Evolutionary conservation across 37 sponge, comb jelly and placozoan genomes (phyloP), one percentile per base, ranked within the genome.

Genomic region (Hexactinellida sp.): DNA sequence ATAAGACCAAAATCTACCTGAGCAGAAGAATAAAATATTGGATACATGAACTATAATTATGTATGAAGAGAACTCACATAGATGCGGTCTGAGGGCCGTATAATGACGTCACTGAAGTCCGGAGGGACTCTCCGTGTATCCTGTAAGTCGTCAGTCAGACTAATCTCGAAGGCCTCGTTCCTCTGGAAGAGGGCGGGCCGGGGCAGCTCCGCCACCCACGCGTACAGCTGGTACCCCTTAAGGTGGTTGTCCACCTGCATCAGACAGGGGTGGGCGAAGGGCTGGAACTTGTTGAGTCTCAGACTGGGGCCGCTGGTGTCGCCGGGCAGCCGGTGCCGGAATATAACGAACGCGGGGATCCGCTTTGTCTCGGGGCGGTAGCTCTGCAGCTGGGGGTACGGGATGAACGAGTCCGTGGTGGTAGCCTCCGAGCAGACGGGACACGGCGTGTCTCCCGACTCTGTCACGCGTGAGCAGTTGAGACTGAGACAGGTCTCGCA

Each of bases 401-500:
- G 76, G 34, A 63, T 63, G 76, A 63, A 63, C 3, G 76, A 63
- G 21, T 63, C 76, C 5, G 76, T 63, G 34, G 76, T 63, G 34
- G 76, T 63, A 25, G 76, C 76, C 34, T 63, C 76, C 5, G 76
- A 63, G 76, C 76, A 63, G 25, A 63, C 76, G 5, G 76, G 76
- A 63, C 76, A 63, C 5, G 76, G 76, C 34, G 76, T 63, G 34
- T 63, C 76, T 7, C 76, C 76, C 5, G 76, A 63, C 5, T 63
- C 76, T 7, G 76, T 63, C 21, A 63, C 76, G 25, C 76, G 76
- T 10, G 76, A 63, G 34, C 76, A 63, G 76, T 63, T 63, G 19
- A 63, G 76, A 63, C 76, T 63, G 34, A 92, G 86, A 47, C 93
- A 92, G 0, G 87, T 30, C 0, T 55, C 51, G 54, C 93, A 92